Base-by-base conservation (phyloP, 64 coral and sea anemone species). In the Pocillopora damicornis region DNA sequence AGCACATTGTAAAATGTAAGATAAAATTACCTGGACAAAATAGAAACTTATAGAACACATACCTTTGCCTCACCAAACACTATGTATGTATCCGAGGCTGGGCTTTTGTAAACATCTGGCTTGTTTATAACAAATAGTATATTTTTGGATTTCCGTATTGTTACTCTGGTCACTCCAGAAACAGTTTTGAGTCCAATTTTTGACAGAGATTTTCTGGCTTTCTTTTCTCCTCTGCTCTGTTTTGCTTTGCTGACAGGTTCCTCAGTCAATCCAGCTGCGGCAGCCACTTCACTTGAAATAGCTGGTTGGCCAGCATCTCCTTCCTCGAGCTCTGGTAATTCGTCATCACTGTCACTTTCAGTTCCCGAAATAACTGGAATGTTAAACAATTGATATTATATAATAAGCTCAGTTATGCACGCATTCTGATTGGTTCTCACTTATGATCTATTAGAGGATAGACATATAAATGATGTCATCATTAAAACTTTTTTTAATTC, bases 41-140 rank as follows among this genome's bases (percentile, higher is more conserved):
- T 4, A 51, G 42, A 7, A 51, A 58, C 73, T 76, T 17, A 10
- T 38, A 38, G 14, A 71, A 15, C 12, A 88, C 87, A 87, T 87
- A 98, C 96, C 93, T 98, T 98, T 80, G 96, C 96, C n/a, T 98
- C 96, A 51, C 96, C 96, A 92, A 98, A 98, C 23, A 95, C 91
- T 76, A 98, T 98, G 74, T 90, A 98, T n/a, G 86, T 95, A 64
- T 98, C 96, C 1, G 92, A 90, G 10, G 68, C 87, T 87, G 96
- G 96, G 87, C 69, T 95, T 42, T 95, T 98, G 60, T 88, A 95
- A 23, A 98, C 93, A 75, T 98, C 96, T 22, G 96, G 96, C 79
- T 95, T 98, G 68, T 79, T 87, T 63, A 98, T 95, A 1, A 98
- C 93, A 77, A 98, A 98, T 57, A 98, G 81, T 86, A 98, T 98